Base-by-base conservation (phyloP, 2,888 invertebrate genomes). In the Ephialtes manifestator region DNA sequence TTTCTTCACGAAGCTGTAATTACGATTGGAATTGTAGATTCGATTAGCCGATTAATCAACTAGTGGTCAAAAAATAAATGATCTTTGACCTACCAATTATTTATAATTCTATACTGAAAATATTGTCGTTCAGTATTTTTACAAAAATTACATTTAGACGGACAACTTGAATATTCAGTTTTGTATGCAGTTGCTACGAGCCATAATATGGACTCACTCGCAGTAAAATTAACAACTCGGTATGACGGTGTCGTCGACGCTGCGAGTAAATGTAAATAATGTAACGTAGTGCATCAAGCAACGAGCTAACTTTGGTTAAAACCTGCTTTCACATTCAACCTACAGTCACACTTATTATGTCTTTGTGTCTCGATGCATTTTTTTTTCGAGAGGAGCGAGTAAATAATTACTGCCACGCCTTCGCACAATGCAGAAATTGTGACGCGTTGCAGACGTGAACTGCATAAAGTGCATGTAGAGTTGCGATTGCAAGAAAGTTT, bases 221-320 rank as follows among this genome's bases (percentile, higher is more conserved):
- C 10, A 48, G 11, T 10, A 8, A 4, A 8, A 28, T 13, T 13
- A 58, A 58, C 28, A 58, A 58, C 13, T 15, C 4, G 28, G 28
- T 5, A 58, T 7, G 24, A 11, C 15, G 28, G 3, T 13, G 58
- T 28, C 58, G 58, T 28, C 13, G 5, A 28, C 28, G 13, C 24
- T 20, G 67, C 58, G 28, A 67, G 65, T 48, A 43, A 72, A 71
- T 65, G 72, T 78, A 72, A 83, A 71, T 39, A 67, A 53, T 15
- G 48, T 58, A 74, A 78, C 72, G 74, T 63, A 58, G 48, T 48
- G 60, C 46, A 58, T 67, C 46, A 70, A 43, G 24, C 75, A 51
- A 48, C 75, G 13, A 31, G 18, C 60, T 74, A 60, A 46, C 46
- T 74, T 46, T 28, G 18, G n/a, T 58, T 31, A 39, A 48, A 75